Conservation (phyloP, 1,140 invertebrate species). For the Drosophila sproati region DNA sequence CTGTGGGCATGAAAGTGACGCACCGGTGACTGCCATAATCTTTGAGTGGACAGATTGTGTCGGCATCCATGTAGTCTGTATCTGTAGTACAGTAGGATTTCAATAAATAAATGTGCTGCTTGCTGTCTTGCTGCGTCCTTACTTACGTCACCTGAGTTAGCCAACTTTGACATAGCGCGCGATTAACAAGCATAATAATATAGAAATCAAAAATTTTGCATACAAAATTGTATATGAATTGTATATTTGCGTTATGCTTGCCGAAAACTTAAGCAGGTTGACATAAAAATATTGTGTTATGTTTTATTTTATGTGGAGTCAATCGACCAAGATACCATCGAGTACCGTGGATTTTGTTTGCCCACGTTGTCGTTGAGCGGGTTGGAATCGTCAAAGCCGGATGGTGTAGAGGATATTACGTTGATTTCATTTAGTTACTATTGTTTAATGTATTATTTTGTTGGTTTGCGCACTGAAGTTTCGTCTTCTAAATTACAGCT, state of each 20-base stretch:
- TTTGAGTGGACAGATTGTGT: slow-evolving; percentile 33
- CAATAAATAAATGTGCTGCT: not conserved
- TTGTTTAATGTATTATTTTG: not conserved
- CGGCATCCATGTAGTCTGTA: slow-evolving; percentile 58
- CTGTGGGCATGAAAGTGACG: slow-evolving; percentile 55
- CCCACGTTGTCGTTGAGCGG: slow-evolving; percentile 2
- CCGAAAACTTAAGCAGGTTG: slow-evolving; percentile 33
- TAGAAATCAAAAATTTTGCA: slow-evolving; percentile 66
- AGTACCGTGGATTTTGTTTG: not conserved
- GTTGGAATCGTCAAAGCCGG: not conserved
- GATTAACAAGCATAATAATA: slow-evolving; percentile 70
- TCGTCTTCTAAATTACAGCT: not conserved
- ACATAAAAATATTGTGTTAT: slow-evolving; percentile 12
- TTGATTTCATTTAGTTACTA: slow-evolving; percentile 1
- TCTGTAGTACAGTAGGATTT: slow-evolving; percentile 24
- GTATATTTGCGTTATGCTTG: slow-evolving; percentile 47
- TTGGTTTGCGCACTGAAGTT: not conserved
- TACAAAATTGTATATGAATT: slow-evolving; percentile 50
- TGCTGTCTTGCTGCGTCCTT: slow-evolving; percentile 21
- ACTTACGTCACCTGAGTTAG: slow-evolving; percentile 75
- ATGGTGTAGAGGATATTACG: not conserved
- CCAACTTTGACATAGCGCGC: slow-evolving; percentile 72
- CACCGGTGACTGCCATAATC: slow-evolving; percentile 26
- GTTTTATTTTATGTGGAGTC: slow-evolving; percentile 1
- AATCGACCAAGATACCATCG: not conserved